Conservation (phyloP, 2,888 invertebrate genomes). For the Oxycera nigricornis region DNA sequence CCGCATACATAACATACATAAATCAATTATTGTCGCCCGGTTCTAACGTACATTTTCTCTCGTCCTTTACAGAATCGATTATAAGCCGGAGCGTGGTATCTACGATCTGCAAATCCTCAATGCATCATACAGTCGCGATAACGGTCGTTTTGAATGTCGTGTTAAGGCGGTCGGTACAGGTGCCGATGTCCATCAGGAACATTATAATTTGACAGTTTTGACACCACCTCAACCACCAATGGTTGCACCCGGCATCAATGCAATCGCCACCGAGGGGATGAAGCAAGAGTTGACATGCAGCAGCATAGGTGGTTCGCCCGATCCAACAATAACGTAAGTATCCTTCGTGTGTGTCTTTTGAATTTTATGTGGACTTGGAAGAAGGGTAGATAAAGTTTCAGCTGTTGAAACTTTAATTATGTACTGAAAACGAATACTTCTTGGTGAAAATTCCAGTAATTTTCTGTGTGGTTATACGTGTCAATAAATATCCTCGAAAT, state of each 20-base stretch:
- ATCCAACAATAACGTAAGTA: constrained; percentile 78
- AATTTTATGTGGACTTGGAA: too few relatives aligned
- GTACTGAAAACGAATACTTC: too few relatives aligned
- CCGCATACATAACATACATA: too few relatives aligned
- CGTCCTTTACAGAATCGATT: constrained; percentile 69
- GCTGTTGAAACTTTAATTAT: too few relatives aligned
- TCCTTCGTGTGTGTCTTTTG: too few relatives aligned
- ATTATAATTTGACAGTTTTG: constrained; percentile 83
- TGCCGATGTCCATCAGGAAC: constrained; percentile 82
- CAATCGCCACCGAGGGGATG: constrained; percentile 83
- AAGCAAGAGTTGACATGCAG: constrained; percentile 79
- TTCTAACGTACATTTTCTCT: constrained; percentile 35
- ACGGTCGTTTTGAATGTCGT: constrained; percentile 90
- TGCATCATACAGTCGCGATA: constrained; percentile 89
- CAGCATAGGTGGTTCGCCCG: constrained; percentile 88
- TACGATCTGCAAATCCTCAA: constrained; percentile 90
- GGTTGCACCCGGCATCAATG: constrained; percentile 77
- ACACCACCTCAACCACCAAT: constrained; percentile 83
- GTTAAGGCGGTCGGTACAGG: constrained; percentile 85
- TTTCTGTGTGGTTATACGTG: too few relatives aligned
- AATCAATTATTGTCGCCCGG: neutral
- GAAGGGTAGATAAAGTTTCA: too few relatives aligned
- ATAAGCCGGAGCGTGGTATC: constrained; percentile 78
- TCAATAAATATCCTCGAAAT: too few relatives aligned
- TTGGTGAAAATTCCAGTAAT: too few relatives aligned